phyloP scores from a whole-genome alignment of 2,888 invertebrate genomes.

The Caenorhabditis becei region DNA sequence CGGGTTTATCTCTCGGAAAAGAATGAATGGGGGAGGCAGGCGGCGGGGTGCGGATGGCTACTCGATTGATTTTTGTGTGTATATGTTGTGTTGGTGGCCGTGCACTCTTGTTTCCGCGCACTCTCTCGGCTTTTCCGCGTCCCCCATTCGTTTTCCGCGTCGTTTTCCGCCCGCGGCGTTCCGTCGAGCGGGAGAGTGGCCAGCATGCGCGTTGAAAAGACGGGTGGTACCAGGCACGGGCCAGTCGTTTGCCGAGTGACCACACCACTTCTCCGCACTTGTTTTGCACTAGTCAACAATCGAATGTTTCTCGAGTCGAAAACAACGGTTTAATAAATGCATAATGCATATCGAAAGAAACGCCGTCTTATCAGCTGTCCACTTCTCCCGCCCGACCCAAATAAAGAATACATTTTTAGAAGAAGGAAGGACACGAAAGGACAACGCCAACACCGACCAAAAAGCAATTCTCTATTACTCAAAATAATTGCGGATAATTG shows the following conservation, averaged over 20 bases:
- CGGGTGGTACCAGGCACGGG: conserved; percentile 57
- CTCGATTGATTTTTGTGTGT: conserved; percentile 57
- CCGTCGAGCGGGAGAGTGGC: conserved; percentile 40
- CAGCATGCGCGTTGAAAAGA: conserved; percentile 55
- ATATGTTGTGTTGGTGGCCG: conserved; percentile 47
- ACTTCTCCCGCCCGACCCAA: conserved; percentile 27
- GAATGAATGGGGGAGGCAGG: conserved; percentile 35
- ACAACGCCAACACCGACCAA: too few species aligned
- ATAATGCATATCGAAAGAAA: conserved; percentile 49
- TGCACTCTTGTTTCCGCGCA: conserved; percentile 34
- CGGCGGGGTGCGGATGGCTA: conserved; percentile 50
- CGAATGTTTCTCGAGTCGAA: conserved; percentile 56
- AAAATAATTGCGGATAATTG: conserved; percentile 16
- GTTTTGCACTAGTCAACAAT: conserved; percentile 67
- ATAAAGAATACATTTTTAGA: conserved; percentile 24
- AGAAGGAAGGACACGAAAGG: neutral
- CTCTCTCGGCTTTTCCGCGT: conserved; percentile 54
- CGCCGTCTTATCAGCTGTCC: conserved; percentile 57
- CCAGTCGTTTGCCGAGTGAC: conserved; percentile 60
- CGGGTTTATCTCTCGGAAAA: conserved; percentile 61
- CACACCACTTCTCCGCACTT: conserved; percentile 64
- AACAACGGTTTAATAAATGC: conserved; percentile 61
- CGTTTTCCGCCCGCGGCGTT: conserved; percentile 53
- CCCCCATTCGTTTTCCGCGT: conserved; percentile 50
- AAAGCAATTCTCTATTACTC: neutral